phyloP scores from a whole-genome alignment of 35 echinoderm and acorn worm genomes.

The Holothuria glaberrima region DNA sequence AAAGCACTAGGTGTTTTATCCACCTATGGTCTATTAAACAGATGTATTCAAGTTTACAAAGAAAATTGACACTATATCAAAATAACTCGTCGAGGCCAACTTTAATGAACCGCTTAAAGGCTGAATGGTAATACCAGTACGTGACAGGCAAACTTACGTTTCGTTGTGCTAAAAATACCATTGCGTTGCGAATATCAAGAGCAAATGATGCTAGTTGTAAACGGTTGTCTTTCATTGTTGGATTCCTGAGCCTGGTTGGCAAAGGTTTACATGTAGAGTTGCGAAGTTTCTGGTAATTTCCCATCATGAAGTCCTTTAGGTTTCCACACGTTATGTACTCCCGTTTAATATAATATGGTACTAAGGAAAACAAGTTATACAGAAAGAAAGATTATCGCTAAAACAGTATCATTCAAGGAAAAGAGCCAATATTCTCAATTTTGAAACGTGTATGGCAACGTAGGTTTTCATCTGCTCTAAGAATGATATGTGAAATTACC shows the following conservation, averaged over 20 bases:
- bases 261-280: not conserved
- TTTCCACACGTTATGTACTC: conserved; percentile 36
- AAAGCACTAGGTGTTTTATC: too few relatives aligned
- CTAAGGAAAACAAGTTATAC: not conserved
- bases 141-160: too few relatives aligned
- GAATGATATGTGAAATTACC: too few relatives aligned
- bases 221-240: not conserved
- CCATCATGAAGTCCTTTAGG: conserved; percentile 5
- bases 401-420: not conserved
- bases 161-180: not conserved
- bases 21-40: too few relatives aligned
- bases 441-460: too few relatives aligned
- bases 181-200: not conserved
- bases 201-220: not conserved
- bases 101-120: too few relatives aligned
- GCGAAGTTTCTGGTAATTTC: not conserved
- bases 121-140: too few relatives aligned
- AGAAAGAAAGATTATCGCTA: not conserved
- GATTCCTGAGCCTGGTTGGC: not conserved
- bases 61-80: too few relatives aligned
- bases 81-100: too few relatives aligned
- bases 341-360: conserved; percentile 34
- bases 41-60: too few relatives aligned
- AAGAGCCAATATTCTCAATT: too few relatives aligned
- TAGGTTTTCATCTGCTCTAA: too few relatives aligned